Evolutionary conservation across 2,113 vertebrate species (phyloP).

Genomic region (Clarias magur): DNA sequence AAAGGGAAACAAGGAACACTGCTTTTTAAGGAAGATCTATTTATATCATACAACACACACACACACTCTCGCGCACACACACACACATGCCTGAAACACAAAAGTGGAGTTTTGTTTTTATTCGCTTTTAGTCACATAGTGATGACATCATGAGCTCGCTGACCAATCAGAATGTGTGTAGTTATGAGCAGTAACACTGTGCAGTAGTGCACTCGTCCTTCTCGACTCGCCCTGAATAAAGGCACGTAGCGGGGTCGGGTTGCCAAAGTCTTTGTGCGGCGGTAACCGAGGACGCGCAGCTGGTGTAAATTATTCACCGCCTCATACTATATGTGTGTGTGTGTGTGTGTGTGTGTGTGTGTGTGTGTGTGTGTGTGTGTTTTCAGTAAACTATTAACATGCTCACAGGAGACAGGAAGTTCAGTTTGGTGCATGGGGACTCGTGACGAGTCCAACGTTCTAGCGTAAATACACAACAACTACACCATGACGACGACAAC

Average conservation of each 20-base stretch:
- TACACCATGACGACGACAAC: neutral
- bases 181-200: neutral
- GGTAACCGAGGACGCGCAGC: conserved; percentile 51
- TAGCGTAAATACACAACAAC: neutral
- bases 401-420: neutral
- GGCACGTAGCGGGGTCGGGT: conserved; percentile 35
- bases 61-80: conserved; percentile 47
- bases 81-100: neutral
- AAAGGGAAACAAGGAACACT: neutral
- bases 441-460: neutral
- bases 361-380: conserved; percentile 13
- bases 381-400: conserved; percentile 26
- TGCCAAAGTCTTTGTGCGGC: conserved; percentile 29
- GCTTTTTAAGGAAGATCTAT: conserved; percentile 61
- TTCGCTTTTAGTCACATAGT: neutral
- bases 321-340: conserved; percentile 26
- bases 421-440: neutral
- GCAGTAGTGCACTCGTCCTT: neutral
- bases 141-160: neutral
- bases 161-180: neutral
- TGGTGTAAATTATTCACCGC: conserved; percentile 58
- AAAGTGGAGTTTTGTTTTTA: neutral
- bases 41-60: conserved; percentile 38
- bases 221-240: neutral
- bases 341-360: neutral